Percentiles rank a stretch among this genome's conserved stretches.
Conservation (phyloP, 2,888 invertebrate genomes). For the Tenthredo notha region DNA sequence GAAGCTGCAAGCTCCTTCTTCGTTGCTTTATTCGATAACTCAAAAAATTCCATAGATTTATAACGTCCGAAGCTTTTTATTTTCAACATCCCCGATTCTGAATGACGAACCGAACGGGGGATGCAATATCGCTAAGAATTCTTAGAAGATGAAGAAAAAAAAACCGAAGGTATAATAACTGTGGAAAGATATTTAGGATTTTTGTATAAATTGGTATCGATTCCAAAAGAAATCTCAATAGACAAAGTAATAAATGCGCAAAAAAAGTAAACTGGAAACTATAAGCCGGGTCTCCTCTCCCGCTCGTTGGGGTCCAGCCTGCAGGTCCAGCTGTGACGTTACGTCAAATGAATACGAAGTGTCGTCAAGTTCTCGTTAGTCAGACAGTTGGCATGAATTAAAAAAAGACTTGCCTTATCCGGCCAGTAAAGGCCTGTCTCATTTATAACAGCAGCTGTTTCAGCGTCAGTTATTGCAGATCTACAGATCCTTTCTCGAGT, state of each 20-base stretch:
- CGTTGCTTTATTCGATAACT: neutral
- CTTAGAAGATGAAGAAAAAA: neutral
- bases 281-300: neutral
- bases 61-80: neutral
- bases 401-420: slow-evolving; percentile 39
- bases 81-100: neutral
- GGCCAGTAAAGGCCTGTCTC: slow-evolving; percentile 29
- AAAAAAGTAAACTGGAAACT: neutral
- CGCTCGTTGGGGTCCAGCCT: neutral
- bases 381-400: slow-evolving; percentile 34
- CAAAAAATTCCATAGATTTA: slow-evolving; percentile 5
- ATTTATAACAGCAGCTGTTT: slow-evolving; percentile 43
- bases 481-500: neutral
- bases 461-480: slow-evolving; percentile 12
- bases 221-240: neutral
- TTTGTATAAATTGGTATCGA: neutral
- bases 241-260: neutral
- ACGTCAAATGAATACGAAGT: slow-evolving; percentile 32
- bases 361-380: slow-evolving; percentile 32
- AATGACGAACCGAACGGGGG: neutral
- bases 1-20: neutral
- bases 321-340: slow-evolving; percentile 30
- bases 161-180: neutral
- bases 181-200: neutral
- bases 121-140: neutral